Evolutionary conservation across 37 sponge, comb jelly and placozoan genomes (phyloP).

Genomic region (Crambe crambe): DNA sequence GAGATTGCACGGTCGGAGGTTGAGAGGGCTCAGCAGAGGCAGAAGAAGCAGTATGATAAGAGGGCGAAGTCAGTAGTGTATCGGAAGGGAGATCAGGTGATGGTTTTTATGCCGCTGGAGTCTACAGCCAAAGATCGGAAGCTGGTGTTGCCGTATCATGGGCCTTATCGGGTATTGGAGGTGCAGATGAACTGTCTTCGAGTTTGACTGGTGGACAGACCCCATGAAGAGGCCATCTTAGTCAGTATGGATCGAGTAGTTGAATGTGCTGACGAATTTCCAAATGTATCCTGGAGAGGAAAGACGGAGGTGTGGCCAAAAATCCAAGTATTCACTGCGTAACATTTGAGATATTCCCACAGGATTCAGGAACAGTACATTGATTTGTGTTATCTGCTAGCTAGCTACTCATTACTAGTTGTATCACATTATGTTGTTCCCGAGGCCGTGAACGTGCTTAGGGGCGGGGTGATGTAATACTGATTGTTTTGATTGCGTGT

Average conservation of each 20-base stretch:
- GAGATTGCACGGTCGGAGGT: not conserved
- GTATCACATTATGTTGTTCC: too few relatives aligned
- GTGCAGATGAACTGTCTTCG: not conserved
- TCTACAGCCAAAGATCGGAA: not conserved
- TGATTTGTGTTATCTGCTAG: too few relatives aligned
- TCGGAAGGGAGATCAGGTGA: constrained; percentile 3
- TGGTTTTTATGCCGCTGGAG: constrained; percentile 37
- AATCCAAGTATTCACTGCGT: too few relatives aligned
- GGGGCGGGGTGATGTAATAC: too few relatives aligned
- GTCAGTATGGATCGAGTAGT: not conserved
- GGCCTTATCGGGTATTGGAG: too few relatives aligned
- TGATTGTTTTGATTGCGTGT: too few relatives aligned
- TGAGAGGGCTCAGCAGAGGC: constrained; percentile 3
- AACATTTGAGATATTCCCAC: too few relatives aligned
- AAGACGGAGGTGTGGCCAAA: not conserved
- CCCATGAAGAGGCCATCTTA: too few relatives aligned
- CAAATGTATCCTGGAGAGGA: not conserved
- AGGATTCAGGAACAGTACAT: too few relatives aligned
- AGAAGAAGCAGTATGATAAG: constrained; percentile 17
- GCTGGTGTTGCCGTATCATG: too few relatives aligned
- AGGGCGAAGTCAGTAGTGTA: not conserved
- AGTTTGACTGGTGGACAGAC: not conserved
- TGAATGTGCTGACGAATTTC: not conserved
- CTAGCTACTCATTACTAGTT: too few relatives aligned
- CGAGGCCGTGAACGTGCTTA: too few relatives aligned